Conservation (phyloP, 1,140 invertebrate genomes). For the Tribolium castaneum region DNA sequence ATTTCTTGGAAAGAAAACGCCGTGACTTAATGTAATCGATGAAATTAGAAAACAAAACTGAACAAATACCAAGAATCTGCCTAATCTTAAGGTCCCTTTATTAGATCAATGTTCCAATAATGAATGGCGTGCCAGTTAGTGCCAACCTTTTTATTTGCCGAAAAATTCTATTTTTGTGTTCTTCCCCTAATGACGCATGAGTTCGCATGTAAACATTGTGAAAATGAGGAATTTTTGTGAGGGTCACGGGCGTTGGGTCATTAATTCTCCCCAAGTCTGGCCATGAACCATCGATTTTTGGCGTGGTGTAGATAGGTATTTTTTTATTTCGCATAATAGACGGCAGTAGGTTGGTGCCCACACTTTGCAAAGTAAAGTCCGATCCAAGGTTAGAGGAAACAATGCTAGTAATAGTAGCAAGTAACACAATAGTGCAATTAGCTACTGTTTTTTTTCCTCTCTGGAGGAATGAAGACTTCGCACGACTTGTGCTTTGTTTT, state of each 20-base stretch:
- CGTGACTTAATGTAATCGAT: not conserved
- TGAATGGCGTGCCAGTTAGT: not conserved
- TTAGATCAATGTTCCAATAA: not conserved
- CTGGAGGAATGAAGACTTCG: no score
- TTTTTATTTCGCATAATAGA: not conserved
- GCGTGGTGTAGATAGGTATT: not conserved
- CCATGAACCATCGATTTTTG: not conserved
- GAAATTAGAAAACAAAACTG: not conserved
- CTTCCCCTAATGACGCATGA: not conserved
- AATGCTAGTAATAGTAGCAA: slow-evolving; percentile 4
- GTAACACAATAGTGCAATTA: slow-evolving; percentile 6
- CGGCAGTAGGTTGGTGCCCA: not conserved
- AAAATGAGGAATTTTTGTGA: not conserved
- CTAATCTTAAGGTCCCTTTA: not conserved
- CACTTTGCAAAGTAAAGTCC: not conserved
- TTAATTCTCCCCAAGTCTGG: not conserved
- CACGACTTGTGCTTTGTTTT: no score
- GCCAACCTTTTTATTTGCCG: slow-evolving; percentile 4
- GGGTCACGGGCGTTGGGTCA: slow-evolving; percentile 5
- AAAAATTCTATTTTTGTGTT: not conserved
- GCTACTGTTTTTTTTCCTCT: not conserved
- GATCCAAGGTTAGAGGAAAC: slow-evolving; percentile 14
- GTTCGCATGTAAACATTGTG: slow-evolving; percentile 20
- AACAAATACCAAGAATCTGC: not conserved
- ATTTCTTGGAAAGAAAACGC: no score